These are phyloP conservation scores for Rhinoraja longicauda DNA, from an alignment of 2,797 vertebrate species.

Conservation along the genomic window DNA sequence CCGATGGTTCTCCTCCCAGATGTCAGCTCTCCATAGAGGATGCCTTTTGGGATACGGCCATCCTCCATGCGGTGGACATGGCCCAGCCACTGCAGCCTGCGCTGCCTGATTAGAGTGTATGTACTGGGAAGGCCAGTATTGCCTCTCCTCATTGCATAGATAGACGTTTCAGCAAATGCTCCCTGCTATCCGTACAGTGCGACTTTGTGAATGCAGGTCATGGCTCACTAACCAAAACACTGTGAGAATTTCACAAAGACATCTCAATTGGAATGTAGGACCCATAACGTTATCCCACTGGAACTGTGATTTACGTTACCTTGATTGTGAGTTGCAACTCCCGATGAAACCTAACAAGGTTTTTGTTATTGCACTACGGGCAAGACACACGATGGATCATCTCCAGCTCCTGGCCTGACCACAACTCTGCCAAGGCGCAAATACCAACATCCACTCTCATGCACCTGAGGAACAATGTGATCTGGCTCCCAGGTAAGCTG, in stretches of 20 bases:
- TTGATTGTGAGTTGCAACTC: background rate
- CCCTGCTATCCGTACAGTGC: too few species aligned
- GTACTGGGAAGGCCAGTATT: too few species aligned
- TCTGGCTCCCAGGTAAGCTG: background rate
- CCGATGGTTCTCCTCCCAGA: too few species aligned
- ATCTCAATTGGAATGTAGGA: background rate
- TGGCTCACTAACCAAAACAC: background rate
- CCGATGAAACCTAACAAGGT: background rate
- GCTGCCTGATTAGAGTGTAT: too few species aligned
- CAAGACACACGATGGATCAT: background rate
- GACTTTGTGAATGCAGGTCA: background rate
- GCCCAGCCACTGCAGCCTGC: too few species aligned
- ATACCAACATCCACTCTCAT: background rate
- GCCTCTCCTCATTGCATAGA: background rate
- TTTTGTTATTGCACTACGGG: background rate
- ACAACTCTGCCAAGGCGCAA: background rate
- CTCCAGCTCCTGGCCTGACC: background rate
- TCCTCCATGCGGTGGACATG: too few species aligned
- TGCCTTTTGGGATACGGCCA: too few species aligned
- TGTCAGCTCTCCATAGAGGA: too few species aligned
- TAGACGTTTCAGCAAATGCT: background rate
- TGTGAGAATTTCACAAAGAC: background rate
- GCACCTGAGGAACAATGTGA: background rate
- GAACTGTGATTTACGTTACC: background rate
- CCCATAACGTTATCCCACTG: background rate